Percentiles rank a stretch among this genome's conserved stretches.
phyloP scores from a whole-genome alignment of 1,140 invertebrate genomes.

The Riptortus pedestris region DNA sequence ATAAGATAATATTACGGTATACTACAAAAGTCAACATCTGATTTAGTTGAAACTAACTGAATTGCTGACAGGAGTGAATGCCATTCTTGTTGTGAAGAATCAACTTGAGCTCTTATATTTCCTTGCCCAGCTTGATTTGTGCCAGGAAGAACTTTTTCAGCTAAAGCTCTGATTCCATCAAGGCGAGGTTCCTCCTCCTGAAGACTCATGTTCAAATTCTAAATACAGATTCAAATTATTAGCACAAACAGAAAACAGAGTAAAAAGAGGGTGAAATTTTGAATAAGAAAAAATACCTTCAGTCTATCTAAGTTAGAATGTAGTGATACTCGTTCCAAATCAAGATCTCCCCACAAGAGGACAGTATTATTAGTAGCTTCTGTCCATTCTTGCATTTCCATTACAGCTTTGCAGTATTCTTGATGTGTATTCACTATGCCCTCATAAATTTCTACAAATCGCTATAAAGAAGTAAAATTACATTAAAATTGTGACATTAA shows the following conservation, averaged over 20 bases:
- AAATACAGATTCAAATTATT: slow-evolving; percentile 30
- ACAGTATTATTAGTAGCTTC: slow-evolving; percentile 78
- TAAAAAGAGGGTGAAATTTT: not conserved
- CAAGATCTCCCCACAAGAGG: slow-evolving; percentile 72
- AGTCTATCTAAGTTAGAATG: slow-evolving; percentile 85
- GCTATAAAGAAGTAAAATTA: slow-evolving; percentile 33
- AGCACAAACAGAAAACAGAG: slow-evolving; percentile 16
- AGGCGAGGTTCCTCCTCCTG: slow-evolving; percentile 79
- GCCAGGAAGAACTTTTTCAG: slow-evolving; percentile 81
- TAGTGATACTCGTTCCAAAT: slow-evolving; percentile 76
- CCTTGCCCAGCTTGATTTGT: slow-evolving; percentile 76
- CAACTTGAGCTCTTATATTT: slow-evolving; percentile 73
- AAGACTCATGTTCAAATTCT: slow-evolving; percentile 63
- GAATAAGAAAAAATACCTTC: slow-evolving; percentile 43
- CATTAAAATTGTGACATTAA: not conserved
- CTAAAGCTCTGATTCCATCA: slow-evolving; percentile 62
- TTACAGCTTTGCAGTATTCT: slow-evolving; percentile 78
- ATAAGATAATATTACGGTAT: too few species aligned
- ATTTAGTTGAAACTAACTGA: slow-evolving; percentile 38
- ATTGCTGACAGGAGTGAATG: slow-evolving; percentile 66
- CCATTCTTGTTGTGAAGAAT: slow-evolving; percentile 81
- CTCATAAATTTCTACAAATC: slow-evolving; percentile 55
- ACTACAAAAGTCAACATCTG: too few species aligned
- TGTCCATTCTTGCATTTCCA: slow-evolving; percentile 84
- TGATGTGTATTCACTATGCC: slow-evolving; percentile 84